Evolutionary conservation across 2,888 invertebrate species (phyloP), one percentile per base, ranked within the genome.

Genomic region (Tiliacea aurago): DNA sequence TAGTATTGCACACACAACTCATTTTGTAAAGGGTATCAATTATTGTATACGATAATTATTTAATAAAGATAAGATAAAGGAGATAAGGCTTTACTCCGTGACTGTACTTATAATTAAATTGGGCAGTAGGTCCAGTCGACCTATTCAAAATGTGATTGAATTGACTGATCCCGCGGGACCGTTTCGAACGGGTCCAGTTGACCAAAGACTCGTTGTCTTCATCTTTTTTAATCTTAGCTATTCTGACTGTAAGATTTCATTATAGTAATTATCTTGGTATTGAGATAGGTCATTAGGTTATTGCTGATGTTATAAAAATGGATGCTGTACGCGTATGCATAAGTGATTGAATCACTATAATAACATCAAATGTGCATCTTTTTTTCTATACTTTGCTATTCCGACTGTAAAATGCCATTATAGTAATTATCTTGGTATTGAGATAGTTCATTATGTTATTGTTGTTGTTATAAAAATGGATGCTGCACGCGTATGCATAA

Each of bases 1-100:
- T 43, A 53, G 73, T 81, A 82, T 82, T 83, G 78, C 83, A 78
- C 78, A 76, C 73, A 69, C 70, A 70, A 74, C 64, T 76, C 63
- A 64, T 69, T 66, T 70, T 70, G 73, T 80, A 83, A 81, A 83
- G 73, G 68, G 85, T 84, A 84, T 76, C 77, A 84, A 86, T 84
- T 80, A 83, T 78, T 58, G 45, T 56, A 15, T 28, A 56, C n/a
- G 28, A 71, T 73, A 69, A 77, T 73, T 71, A 78, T 72, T n/a
- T n/a, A n/a, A n/a, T n/a, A n/a, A n/a, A n/a, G n/a, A n/a, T n/a
- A n/a, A n/a, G n/a, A n/a, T n/a, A n/a, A n/a, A n/a, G n/a, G n/a
- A n/a, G n/a, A n/a, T n/a, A n/a, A n/a, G n/a, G n/a, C n/a, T n/a
- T n/a, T n/a, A n/a, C n/a, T n/a, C n/a, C n/a, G n/a, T n/a, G n/a